Evolutionary conservation across 2,797 vertebrate species (phyloP), one percentile per base, ranked within the genome.

Genomic region (Emydoidea blandingii): DNA sequence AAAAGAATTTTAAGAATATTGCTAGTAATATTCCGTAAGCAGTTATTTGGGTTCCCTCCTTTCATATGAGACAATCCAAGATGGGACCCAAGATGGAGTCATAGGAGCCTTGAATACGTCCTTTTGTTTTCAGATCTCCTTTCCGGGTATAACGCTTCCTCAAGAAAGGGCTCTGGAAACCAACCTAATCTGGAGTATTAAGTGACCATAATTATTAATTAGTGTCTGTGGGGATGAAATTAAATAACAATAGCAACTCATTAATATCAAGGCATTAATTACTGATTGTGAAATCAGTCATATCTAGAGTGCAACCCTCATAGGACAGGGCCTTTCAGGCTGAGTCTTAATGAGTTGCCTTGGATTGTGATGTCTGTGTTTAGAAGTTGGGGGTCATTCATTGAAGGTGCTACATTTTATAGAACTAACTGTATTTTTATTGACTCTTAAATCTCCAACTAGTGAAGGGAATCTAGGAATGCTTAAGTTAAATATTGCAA

Each of bases 221-320:
- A 88, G 93, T 87, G 62, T 79, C 78, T 89, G 57, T 85, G 80
- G 85, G 65, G 88, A 80, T 72, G 57, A 93, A 96, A 96, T 92
- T 93, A 92, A 91, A 86, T 92, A 34, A 90, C 56, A 90, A 76
- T 92, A 95, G 44, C 53, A 44, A 62, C 44, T 81, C 52, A 52
- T 94, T 93, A 95, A 87, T 95, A 97, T 74, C 18, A 89, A 95
- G 37, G 57, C 74, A 93, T 94, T 91, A 93, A 95, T 94, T 89
- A 80, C 4, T 1, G 0, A 59, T 95, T 95, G 89, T 90, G 92
- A 94, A 92, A 97, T 95, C n/a, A 31, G 27, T 15, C 52, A 87
- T 74, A 19, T 93, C 92, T 89, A 90, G 84, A 29, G 8, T 47
- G 44, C 34, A 31, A 15, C 85, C 50, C 2, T 81, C 50, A 90